Evolutionary conservation across 23 tunicate species (phyloP).

Genomic region (Halocynthia aurantium): DNA sequence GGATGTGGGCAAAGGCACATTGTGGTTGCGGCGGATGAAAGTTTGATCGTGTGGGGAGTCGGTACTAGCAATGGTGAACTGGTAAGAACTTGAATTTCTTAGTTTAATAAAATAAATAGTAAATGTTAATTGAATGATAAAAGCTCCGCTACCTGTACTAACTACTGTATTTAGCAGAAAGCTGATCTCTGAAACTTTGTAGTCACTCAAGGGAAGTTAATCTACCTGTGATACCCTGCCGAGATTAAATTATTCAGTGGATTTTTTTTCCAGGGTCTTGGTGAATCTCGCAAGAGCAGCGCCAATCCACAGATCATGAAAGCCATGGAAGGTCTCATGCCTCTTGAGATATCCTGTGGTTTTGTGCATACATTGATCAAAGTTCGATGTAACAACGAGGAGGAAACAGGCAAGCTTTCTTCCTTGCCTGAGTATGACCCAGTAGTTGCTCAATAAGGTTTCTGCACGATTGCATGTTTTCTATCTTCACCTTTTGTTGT

Average conservation of each 20-base stretch:
- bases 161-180: background rate
- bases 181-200: no score
- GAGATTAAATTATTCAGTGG: no score
- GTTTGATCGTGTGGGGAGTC: conserved; percentile 84
- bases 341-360: conserved; percentile 60
- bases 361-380: conserved; percentile 64
- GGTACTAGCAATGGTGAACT: conserved; percentile 74
- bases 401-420: conserved; percentile 39
- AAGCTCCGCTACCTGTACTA: background rate
- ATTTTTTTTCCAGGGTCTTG: conserved; percentile 48
- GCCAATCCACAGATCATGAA: conserved; percentile 82
- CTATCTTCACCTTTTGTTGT: no score
- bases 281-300: conserved; percentile 79
- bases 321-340: conserved; percentile 14
- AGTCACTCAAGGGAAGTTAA: no score
- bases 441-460: background rate
- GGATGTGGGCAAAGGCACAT: conserved; percentile 77
- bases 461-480: no score
- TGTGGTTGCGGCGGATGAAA: conserved; percentile 90
- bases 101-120: background rate
- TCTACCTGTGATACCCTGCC: no score
- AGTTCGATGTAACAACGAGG: conserved; percentile 32
- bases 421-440: conserved; percentile 58
- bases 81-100: conserved; percentile 29
- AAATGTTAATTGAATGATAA: background rate